These are phyloP conservation scores for Lithophane semibrunnea DNA, from an alignment of 2,888 invertebrate genomes.

Conservation along the genomic window DNA sequence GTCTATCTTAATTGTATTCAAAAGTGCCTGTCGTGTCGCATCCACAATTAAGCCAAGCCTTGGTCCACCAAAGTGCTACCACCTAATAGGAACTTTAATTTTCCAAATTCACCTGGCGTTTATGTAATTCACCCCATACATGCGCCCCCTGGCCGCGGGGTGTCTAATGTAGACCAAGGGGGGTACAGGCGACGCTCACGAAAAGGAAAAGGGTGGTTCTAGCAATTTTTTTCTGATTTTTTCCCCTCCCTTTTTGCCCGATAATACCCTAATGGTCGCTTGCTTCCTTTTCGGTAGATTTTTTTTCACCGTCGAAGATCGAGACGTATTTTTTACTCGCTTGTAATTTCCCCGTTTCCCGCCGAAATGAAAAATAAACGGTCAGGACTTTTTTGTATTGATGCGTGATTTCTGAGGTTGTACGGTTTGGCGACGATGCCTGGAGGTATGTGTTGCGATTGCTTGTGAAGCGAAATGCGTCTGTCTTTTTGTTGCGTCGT, in stretches of 20 bases:
- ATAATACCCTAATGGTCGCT: constrained; percentile 90
- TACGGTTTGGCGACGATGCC: constrained; percentile 9
- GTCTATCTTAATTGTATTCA: constrained; percentile 57
- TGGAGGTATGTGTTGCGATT: constrained; percentile 7
- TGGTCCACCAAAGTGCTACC: constrained; percentile 61
- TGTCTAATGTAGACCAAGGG: constrained; percentile 84
- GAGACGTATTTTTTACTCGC: constrained; percentile 87
- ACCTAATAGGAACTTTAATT: constrained; percentile 83
- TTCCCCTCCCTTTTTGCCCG: constrained; percentile 85
- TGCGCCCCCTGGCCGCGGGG: constrained; percentile 80
- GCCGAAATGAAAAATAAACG: constrained; percentile 85
- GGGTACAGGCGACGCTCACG: constrained; percentile 85
- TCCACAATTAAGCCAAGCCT: constrained; percentile 67
- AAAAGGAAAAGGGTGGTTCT: constrained; percentile 89
- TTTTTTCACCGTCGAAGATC: constrained; percentile 86
- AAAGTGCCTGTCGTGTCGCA: constrained; percentile 63
- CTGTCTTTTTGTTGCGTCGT: not conserved
- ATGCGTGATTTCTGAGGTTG: constrained; percentile 73
- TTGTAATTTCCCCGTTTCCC: constrained; percentile 87
- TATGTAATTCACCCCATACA: constrained; percentile 86
- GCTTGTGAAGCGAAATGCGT: not conserved
- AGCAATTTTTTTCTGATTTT: constrained; percentile 89
- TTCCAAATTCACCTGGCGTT: constrained; percentile 89
- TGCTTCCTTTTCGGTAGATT: constrained; percentile 89
- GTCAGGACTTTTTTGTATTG: constrained; percentile 74